Evolutionary conservation across 92 coral and sea anemone genomes (phyloP), one percentile per base, ranked within the genome.

Genomic region (Diadumene lineata): DNA sequence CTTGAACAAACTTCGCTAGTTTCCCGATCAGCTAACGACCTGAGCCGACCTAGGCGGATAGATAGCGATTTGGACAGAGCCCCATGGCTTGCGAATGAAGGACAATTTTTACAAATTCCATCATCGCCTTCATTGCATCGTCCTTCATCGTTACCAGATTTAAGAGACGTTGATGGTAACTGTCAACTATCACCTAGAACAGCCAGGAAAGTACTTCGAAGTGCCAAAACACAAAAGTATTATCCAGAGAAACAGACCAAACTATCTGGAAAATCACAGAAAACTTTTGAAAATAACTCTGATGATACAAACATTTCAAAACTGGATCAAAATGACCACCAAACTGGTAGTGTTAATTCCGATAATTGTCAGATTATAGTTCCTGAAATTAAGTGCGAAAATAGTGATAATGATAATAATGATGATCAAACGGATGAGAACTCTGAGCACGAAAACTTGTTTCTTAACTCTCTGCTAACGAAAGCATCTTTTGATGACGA

Each of bases 401-500:
- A 77, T 16, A 34, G 7, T 34, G 69, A 26, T 17, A 18, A 50
- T 32, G 73, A 84, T 53, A 18, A n/a, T 62, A 74, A 60, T 29
- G 72, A 43, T 13, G 48, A 64, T 8, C 17, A 44, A 3, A 28
- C 48, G 13, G 48, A 38, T 38, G 48, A 58, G n/a, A 48, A 65
- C 51, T 74, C 61, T 32, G 66, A 84, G 23, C 68, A 22, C 13
- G 31, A 88, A 30, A 62, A 30, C 27, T 32, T 88, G 17, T 91
- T 84, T 51, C 60, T 80, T 18, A 87, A 87, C 53, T 81, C 97
- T 27, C 72, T 88, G 51, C 82, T 91, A 31, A 44, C 86, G 11
- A 90, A 81, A 55, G 89, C 87, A 25, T 73, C 81, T 50, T 74
- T 84, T 43, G 89, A 82, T 2, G 86, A 75, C 9, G 27, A 84